Evolutionary conservation across 2,888 invertebrate genomes (phyloP).

Genomic region (Amphipyra tragopoginis): DNA sequence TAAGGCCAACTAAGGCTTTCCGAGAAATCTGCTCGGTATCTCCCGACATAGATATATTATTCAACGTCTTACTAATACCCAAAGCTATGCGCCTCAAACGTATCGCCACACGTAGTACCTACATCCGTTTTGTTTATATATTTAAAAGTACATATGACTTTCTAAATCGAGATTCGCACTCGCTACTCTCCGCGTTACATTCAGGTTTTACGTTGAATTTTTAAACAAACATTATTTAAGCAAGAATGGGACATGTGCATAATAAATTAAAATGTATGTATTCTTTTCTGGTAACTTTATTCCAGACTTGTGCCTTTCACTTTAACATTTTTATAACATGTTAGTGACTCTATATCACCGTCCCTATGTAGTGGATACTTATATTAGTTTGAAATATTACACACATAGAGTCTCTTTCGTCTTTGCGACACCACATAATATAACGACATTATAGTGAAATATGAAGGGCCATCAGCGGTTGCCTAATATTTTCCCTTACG

Average conservation of each 20-base stretch:
- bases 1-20: slow-evolving; percentile 81
- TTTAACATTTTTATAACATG: slow-evolving; percentile 32
- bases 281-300: slow-evolving; percentile 44
- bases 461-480: slow-evolving; percentile 56
- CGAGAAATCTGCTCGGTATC: slow-evolving; percentile 71
- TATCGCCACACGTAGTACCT: slow-evolving; percentile 34
- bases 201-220: slow-evolving; percentile 43
- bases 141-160: slow-evolving; percentile 47
- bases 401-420: slow-evolving; percentile 34
- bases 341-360: slow-evolving; percentile 22
- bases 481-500: slow-evolving; percentile 49
- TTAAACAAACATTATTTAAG: slow-evolving; percentile 41
- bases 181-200: slow-evolving; percentile 30
- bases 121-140: slow-evolving; percentile 43
- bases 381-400: slow-evolving; percentile 44
- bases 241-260: slow-evolving; percentile 45
- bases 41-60: slow-evolving; percentile 62
- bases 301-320: slow-evolving; percentile 20
- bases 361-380: slow-evolving; percentile 30
- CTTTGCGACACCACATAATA: slow-evolving; percentile 51
- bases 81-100: slow-evolving; percentile 43
- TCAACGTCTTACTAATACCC: slow-evolving; percentile 55
- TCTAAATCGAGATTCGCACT: slow-evolving; percentile 43
- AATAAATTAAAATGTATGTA: slow-evolving; percentile 49
- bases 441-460: slow-evolving; percentile 59